Evolutionary conservation across 1,140 invertebrate species (phyloP), one percentile per base, ranked within the genome.

Genomic region (Macrobrachium nipponense): DNA sequence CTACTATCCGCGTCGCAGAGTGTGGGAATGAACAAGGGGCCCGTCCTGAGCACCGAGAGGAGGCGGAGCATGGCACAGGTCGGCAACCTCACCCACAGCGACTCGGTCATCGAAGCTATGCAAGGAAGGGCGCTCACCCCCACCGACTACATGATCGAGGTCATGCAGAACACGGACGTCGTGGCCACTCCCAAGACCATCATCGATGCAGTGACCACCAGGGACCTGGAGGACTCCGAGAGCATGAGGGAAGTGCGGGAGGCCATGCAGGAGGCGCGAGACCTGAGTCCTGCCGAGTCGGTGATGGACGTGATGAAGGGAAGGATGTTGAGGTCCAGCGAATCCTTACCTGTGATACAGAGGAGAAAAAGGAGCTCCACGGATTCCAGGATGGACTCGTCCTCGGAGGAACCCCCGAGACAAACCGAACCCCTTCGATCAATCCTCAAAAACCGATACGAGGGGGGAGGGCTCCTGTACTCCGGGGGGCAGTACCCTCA

Each of bases 401-500:
- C 66, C 17, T n/a, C 84, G 14, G 77, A 23, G 36, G 84, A 86
- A 8, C 43, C 84, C 17, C 78, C 44, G 59, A 43, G 83, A 7
- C 77, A 60, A 27, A 58, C 84, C 20, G 84, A 86, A n/a, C 84
- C 84, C 44, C 83, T 80, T 59, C 70, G 77, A 66, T 72, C 75
- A 75, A 80, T 80, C 68, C 66, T 80, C 12, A 80, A 86, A 51
- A 73, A 86, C 58, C 20, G 76, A 44, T 86, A 86, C 68, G 84
- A 86, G 77, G 84, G 84, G 11, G 84, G 84, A 15, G 84, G 84
- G n/a, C 77, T 86, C 14, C 68, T 86, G 2, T 86, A 86, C 68
- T 68, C 51, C 0, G 51, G 80, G 84, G 82, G 60, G 15, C 44
- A 86, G 64, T 86, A 86, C 70, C 44, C 84, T 68, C 80, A 86